These are phyloP conservation scores for Lasius platythorax DNA, from an alignment of 2,888 invertebrate genomes.

Conservation along the genomic window DNA sequence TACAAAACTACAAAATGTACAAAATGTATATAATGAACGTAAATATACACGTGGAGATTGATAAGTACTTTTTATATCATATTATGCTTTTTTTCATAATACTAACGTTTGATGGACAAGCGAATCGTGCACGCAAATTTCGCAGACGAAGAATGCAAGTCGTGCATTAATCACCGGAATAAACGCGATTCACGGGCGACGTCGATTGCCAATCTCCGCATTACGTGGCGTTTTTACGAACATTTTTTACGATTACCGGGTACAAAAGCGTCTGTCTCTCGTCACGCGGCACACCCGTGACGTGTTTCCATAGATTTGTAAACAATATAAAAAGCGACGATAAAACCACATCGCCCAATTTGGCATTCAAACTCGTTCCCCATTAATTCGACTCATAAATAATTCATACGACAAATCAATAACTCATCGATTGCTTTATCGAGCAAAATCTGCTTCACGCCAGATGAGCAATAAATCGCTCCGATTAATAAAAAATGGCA, in stretches of 20 bases:
- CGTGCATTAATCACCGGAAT: constrained; percentile 26
- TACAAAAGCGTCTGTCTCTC: neutral
- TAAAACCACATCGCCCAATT: neutral
- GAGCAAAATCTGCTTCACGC: neutral
- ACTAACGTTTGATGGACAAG: neutral
- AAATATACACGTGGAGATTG: neutral
- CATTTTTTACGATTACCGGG: constrained; percentile 6
- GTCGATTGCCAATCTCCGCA: constrained; percentile 11
- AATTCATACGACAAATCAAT: neutral
- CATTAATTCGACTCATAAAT: constrained; percentile 1
- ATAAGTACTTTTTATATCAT: neutral
- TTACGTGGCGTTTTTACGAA: constrained; percentile 12
- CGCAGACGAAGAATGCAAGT: constrained; percentile 23
- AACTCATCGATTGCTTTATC: constrained; percentile 1
- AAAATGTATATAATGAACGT: neutral
- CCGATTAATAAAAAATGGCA: neutral
- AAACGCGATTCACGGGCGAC: constrained; percentile 15
- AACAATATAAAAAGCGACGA: neutral
- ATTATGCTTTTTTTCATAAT: neutral
- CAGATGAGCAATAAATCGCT: neutral
- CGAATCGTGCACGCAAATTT: constrained; percentile 13
- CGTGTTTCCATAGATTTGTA: constrained; percentile 14
- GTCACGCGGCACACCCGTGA: constrained; percentile 16
- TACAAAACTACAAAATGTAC: neutral
- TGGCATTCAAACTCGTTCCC: neutral